phyloP scores from a whole-genome alignment of 2,113 vertebrate genomes.

The Eolophus roseicapilla region DNA sequence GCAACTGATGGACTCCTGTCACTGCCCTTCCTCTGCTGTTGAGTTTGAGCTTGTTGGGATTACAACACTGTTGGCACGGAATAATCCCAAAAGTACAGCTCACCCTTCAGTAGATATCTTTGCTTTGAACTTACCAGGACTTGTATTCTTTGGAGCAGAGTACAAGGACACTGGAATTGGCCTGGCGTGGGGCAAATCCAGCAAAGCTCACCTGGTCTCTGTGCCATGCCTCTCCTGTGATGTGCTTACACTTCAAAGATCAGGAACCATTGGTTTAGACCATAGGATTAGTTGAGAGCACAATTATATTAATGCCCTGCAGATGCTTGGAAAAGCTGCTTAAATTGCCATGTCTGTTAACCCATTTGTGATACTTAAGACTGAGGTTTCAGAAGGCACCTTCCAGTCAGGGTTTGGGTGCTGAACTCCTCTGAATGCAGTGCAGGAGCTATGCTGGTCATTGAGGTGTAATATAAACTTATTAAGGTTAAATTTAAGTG shows the following conservation, averaged over 20 bases:
- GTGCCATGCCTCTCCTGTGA: neutral
- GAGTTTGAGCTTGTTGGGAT: neutral
- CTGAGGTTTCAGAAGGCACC: neutral
- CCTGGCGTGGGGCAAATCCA: neutral
- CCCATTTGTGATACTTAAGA: neutral
- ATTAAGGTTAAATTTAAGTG: neutral
- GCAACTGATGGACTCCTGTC: neutral
- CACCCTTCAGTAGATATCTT: neutral
- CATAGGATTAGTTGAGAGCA: neutral
- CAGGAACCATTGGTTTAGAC: neutral
- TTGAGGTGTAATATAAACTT: neutral
- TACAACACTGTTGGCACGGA: neutral
- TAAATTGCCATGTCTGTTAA: neutral
- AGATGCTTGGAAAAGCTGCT: neutral
- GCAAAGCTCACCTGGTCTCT: neutral
- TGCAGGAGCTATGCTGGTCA: neutral
- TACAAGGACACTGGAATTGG: neutral
- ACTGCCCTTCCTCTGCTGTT: neutral
- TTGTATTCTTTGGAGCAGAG: neutral
- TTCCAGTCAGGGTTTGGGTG: neutral
- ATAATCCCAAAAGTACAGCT: neutral
- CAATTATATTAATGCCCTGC: neutral
- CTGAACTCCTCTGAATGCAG: neutral
- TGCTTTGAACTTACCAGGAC: neutral
- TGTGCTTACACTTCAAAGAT: neutral